Conservation (phyloP, 2,797 vertebrate genomes). For the Cuniculus paca region DNA sequence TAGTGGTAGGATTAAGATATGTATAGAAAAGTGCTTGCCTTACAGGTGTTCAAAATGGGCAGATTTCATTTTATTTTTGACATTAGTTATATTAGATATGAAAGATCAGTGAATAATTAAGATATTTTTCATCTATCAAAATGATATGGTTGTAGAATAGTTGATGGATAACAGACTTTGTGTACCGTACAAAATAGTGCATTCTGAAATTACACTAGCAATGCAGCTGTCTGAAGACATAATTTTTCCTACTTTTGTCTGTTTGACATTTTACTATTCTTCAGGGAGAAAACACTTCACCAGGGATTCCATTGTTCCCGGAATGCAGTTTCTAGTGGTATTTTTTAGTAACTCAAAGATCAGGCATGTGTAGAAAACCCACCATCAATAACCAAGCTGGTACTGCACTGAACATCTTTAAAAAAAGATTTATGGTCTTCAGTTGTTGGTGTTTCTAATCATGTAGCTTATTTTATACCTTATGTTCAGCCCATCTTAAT, state of each 20-base stretch:
- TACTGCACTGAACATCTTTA: background rate
- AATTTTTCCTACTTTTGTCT: slow-evolving; percentile 76
- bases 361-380: slow-evolving; percentile 65
- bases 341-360: slow-evolving; percentile 73
- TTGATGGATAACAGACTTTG: slow-evolving; percentile 50
- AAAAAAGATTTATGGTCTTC: slow-evolving; percentile 48
- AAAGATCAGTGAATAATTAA: slow-evolving; percentile 65
- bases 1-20: background rate
- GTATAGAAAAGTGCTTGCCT: background rate
- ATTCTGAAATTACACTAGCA: background rate
- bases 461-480: background rate
- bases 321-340: background rate
- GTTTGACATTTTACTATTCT: slow-evolving; percentile 76
- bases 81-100: slow-evolving; percentile 24
- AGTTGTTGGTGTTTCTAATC: slow-evolving; percentile 2
- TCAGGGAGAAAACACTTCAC: slow-evolving; percentile 70
- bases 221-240: slow-evolving; percentile 68
- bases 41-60: slow-evolving; percentile 26
- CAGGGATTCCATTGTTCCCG: slow-evolving; percentile 62
- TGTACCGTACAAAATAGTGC: background rate
- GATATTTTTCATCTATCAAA: slow-evolving; percentile 34
- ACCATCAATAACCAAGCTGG: background rate
- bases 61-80: slow-evolving; percentile 1
- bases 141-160: slow-evolving; percentile 55
- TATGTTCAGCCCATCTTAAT: slow-evolving; percentile 29